Evolutionary conservation across 2,113 vertebrate species (phyloP), one percentile per base, ranked within the genome.

Genomic region (Tonatia bakeri): DNA sequence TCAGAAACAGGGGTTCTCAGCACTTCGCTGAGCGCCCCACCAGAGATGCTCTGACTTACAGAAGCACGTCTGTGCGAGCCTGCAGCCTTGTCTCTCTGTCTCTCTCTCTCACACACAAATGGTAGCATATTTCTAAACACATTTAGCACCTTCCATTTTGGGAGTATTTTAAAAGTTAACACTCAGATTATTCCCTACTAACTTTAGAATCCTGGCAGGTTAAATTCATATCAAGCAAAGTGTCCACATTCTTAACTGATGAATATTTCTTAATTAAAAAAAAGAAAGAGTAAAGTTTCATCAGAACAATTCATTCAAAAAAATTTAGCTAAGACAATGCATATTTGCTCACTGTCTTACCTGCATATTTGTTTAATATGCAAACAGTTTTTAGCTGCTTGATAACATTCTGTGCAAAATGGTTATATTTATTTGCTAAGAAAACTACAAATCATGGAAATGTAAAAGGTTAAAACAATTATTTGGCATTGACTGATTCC

Each of bases 371-470:
- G 43, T 76, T 77, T 87, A 83, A 65, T 26, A 70, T 10, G 5
- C n/a, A 85, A 38, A 85, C 50, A 15, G 59, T n/a, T 47, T 65
- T 72, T 38, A 88, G 61, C 43, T 40, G n/a, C 59, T 43, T 81
- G 56, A 77, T 43, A 36, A 1, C 19, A 61, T 61, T 82, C 38
- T 54, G 38, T 50, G 16, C 33, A 73, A 83, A 90, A 92, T 83
- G 85, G 54, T 54, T 94, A 33, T n/a, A 77, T 80, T 64, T 73
- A 94, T 73, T 85, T 95, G 65, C 38, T 52, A 86, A 94, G 54
- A 67, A 90, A 92, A 81, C 56, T 75, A 38, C 5, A 85, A 67
- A 79, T 72, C 69, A 92, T 22, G 20, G 52, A 67, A 87, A 87
- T 20, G 8, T 4, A 88, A 45, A 56, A 1, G 38, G 65, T 90